phyloP scores from a whole-genome alignment of 2,797 vertebrate genomes.

The Iguana delicatissima region DNA sequence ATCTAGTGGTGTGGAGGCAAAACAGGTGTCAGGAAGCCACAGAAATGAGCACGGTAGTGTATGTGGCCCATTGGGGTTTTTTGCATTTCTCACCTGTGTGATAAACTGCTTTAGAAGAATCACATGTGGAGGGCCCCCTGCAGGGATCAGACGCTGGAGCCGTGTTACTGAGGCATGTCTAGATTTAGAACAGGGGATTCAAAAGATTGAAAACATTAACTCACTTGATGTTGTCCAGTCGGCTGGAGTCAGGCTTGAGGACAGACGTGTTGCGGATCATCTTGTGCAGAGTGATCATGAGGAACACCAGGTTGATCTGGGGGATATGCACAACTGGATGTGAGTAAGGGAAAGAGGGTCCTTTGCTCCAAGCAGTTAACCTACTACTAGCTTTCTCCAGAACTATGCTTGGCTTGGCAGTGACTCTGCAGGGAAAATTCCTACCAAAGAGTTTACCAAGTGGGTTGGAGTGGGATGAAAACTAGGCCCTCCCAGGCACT shows the following conservation, averaged over 20 bases:
- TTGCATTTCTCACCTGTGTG: background rate
- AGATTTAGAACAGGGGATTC: background rate
- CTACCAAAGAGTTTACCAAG: background rate
- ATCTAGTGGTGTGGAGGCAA: background rate
- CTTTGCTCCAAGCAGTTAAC: background rate
- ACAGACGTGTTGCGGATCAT: conserved; percentile 92
- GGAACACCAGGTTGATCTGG: conserved; percentile 94
- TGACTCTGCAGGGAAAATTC: background rate
- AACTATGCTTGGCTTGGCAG: background rate
- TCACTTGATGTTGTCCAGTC: conserved; percentile 93
- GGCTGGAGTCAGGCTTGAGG: conserved; percentile 94
- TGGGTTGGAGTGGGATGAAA: background rate
- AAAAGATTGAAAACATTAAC: conserved; percentile 55
- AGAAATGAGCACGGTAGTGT: no score
- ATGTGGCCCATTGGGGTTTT: no score
- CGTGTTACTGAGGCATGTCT: background rate
- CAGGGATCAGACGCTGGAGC: background rate
- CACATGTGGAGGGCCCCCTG: background rate
- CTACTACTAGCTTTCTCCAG: background rate
- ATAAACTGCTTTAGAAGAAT: background rate
- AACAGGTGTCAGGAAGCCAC: background rate
- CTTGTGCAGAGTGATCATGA: conserved; percentile 94
- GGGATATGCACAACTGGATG: background rate
- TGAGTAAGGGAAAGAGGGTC: conserved; percentile 1
- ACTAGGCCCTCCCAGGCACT: no score